Conservation (phyloP, 2,113 vertebrate species). For the Emydocephalus ijimae region DNA sequence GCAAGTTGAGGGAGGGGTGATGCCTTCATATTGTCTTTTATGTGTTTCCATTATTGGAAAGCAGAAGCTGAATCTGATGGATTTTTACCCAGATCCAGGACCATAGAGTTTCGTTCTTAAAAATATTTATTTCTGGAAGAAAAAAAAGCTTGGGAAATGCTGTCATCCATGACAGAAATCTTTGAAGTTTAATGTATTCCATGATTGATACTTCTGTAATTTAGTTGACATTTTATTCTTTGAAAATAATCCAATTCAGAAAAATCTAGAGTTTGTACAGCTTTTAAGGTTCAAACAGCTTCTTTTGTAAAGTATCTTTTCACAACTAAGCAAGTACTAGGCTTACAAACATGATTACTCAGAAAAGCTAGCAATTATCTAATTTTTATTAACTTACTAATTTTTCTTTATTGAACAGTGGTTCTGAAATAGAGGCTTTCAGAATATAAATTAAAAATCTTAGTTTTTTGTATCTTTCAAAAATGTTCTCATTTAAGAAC, state of each 20-base stretch:
- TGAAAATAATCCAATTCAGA: slow-evolving; percentile 32
- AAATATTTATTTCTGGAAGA: not conserved
- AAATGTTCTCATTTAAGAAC: slow-evolving; percentile 10
- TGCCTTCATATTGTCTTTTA: not conserved
- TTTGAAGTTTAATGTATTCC: slow-evolving; percentile 37
- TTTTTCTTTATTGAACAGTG: not conserved
- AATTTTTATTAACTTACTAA: not conserved
- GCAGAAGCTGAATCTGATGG: not conserved
- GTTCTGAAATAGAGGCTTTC: not conserved
- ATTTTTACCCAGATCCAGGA: not conserved
- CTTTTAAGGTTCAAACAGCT: slow-evolving; percentile 35
- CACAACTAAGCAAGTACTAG: not conserved
- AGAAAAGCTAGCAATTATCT: not conserved
- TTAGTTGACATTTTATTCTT: slow-evolving; percentile 45
- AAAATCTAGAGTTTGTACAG: not conserved
- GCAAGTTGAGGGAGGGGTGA: not conserved
- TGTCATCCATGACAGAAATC: slow-evolving; percentile 4
- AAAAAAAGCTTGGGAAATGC: not conserved
- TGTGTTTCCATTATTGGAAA: not conserved
- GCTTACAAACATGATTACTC: not conserved
- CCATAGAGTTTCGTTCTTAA: not conserved
- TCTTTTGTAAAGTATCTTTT: not conserved
- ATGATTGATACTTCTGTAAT: slow-evolving; percentile 47
- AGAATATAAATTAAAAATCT: not conserved
- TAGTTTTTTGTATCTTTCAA: not conserved